phyloP scores from a whole-genome alignment of 2,113 vertebrate genomes.

The Cricetomys ansorgei region DNA sequence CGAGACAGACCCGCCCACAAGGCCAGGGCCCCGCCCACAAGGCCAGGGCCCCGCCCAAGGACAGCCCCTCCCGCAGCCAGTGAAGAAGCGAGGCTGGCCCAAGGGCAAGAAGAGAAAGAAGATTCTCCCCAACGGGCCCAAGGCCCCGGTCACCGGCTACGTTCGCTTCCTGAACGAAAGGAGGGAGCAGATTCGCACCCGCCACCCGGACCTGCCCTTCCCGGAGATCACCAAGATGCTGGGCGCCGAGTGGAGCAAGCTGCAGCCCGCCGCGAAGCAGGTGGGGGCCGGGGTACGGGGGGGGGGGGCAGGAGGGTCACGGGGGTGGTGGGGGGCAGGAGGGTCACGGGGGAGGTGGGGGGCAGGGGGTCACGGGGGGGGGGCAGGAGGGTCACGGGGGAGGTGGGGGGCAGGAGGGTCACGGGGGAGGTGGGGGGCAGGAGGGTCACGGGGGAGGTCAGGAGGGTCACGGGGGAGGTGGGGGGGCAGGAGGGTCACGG shows the following conservation, averaged over 20 bases:
- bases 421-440: no score
- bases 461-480: no score
- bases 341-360: no score
- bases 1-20: neutral
- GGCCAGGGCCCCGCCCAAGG: neutral
- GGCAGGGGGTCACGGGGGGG: no score
- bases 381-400: no score
- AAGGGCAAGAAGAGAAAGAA: conserved; percentile 99
- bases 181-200: conserved; percentile 94
- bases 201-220: conserved; percentile 96
- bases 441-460: no score
- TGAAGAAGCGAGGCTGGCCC: conserved; percentile 98
- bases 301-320: neutral
- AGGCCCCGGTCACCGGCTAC: conserved; percentile 96
- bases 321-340: no score
- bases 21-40: neutral
- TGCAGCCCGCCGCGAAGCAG: conserved; percentile 95
- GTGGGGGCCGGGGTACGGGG: conserved; percentile 54
- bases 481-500: no score
- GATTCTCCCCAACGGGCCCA: conserved; percentile 97
- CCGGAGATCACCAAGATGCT: conserved; percentile 98
- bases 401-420: no score
- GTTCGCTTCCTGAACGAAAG: conserved; percentile 97
- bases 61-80: conserved; percentile 85
- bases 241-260: conserved; percentile 96